Conservation (phyloP, 1,140 invertebrate genomes). For the Dreissena polymorpha region DNA sequence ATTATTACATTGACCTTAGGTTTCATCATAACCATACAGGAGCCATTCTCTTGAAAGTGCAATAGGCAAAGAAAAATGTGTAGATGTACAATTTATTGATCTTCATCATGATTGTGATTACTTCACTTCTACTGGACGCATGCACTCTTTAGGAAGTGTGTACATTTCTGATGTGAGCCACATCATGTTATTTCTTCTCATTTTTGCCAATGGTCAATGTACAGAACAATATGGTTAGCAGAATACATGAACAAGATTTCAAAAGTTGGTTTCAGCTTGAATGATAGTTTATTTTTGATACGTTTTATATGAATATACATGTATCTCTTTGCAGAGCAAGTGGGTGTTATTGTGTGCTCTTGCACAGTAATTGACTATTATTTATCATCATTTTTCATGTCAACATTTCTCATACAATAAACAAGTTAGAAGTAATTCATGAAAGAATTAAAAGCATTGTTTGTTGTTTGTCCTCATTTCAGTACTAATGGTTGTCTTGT, state of each 20-base stretch:
- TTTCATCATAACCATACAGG: background rate
- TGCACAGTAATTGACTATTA: background rate
- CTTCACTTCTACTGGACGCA: constrained; percentile 27
- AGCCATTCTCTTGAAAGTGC: constrained; percentile 33
- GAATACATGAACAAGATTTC: background rate
- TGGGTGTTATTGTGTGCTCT: background rate
- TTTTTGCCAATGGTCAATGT: no score
- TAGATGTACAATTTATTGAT: constrained; percentile 14
- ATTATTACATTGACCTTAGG: no score
- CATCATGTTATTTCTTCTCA: no score
- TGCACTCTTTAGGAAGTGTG: constrained; percentile 33
- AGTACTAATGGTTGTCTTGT: no score
- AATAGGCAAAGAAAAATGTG: constrained; percentile 19
- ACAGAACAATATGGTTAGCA: no score
- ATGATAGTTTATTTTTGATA: constrained; percentile 56
- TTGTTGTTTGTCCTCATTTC: no score
- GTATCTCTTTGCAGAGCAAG: background rate
- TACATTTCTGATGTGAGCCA: no score
- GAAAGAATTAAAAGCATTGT: constrained; percentile 1
- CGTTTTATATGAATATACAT: constrained; percentile 48
- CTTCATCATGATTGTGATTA: background rate
- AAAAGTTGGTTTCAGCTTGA: background rate
- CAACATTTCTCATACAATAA: constrained; percentile 24
- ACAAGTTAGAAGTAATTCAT: constrained; percentile 38
- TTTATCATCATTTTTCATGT: background rate